A percentile compares a stretch with the other conserved stretches of the same genome.
Evolutionary conservation across 2,797 vertebrate species (phyloP).

Genomic region (Silurus lanzhouensis): DNA sequence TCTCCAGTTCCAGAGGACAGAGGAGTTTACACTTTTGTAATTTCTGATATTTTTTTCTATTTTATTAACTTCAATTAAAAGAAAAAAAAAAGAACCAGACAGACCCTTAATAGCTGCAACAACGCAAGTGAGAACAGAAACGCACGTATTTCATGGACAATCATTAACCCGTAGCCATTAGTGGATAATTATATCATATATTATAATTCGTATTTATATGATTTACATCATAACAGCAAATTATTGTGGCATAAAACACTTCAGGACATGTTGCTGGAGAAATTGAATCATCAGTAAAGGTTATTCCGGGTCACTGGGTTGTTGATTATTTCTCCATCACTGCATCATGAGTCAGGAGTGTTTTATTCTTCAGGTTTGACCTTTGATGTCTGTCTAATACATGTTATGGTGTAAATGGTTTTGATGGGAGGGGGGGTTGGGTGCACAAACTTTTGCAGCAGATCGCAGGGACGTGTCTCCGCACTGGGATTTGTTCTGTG

Average conservation of each 20-base stretch:
- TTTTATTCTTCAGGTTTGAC: too few relatives aligned
- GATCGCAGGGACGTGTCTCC: accelerated
- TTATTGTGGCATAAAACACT: neutral
- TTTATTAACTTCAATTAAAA: neutral
- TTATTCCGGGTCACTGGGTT: neutral
- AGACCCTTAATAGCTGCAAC: neutral
- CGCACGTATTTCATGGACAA: neutral
- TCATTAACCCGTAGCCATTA: too few relatives aligned
- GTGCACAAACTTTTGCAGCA: neutral
- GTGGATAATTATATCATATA: too few relatives aligned
- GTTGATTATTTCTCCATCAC: neutral
- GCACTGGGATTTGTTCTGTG: neutral
- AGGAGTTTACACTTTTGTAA: neutral
- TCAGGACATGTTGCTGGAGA: neutral
- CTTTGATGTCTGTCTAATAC: too few relatives aligned
- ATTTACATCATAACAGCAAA: too few relatives aligned
- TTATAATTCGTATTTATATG: too few relatives aligned
- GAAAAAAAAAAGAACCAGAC: neutral
- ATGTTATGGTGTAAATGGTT: too few relatives aligned
- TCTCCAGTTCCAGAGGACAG: neutral
- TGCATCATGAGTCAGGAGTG: neutral
- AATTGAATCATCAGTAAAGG: neutral
- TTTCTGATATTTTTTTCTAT: neutral
- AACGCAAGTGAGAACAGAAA: neutral
- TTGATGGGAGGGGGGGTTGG: neutral